phyloP scores from a whole-genome alignment of 2,888 invertebrate genomes.

The Xylota sylvarum region DNA sequence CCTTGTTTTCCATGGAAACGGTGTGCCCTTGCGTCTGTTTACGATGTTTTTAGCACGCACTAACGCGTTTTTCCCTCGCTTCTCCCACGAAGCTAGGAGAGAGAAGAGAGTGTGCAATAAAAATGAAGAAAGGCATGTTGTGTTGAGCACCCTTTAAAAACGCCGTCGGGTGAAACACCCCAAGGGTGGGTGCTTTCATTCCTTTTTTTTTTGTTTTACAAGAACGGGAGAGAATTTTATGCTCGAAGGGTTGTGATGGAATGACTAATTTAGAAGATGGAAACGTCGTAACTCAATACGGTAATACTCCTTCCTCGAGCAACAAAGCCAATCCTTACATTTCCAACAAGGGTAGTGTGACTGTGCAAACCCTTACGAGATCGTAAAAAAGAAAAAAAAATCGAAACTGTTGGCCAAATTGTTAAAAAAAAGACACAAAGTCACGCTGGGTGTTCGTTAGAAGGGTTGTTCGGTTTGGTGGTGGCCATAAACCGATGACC shows the following conservation, averaged over 20 bases:
- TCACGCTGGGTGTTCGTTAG: background rate
- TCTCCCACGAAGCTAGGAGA: background rate
- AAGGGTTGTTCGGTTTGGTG: conserved; percentile 8
- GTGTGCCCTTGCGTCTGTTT: conserved; percentile 43
- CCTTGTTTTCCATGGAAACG: conserved; percentile 10
- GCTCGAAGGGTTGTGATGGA: conserved; percentile 61
- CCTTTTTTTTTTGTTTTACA: background rate
- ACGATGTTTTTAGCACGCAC: conserved; percentile 76
- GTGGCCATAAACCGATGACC: conserved; percentile 41
- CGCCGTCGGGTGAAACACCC: conserved; percentile 22
- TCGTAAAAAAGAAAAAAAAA: conserved; percentile 21
- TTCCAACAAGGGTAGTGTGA: conserved; percentile 5
- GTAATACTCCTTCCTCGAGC: background rate
- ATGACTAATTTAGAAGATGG: conserved; percentile 70
- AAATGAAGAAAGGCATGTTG: conserved; percentile 42
- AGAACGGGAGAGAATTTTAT: conserved; percentile 33
- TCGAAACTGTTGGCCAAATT: conserved; percentile 21
- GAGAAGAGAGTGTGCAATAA: conserved; percentile 35
- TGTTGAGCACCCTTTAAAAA: conserved; percentile 63
- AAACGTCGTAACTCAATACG: conserved; percentile 67
- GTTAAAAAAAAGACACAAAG: conserved; percentile 37
- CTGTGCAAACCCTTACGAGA: conserved; percentile 5
- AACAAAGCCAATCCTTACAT: conserved; percentile 22
- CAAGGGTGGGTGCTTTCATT: conserved; percentile 12
- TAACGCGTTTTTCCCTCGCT: conserved; percentile 52